Conservation (phyloP, 2,797 vertebrate species). For the Peromyscus eremicus region DNA sequence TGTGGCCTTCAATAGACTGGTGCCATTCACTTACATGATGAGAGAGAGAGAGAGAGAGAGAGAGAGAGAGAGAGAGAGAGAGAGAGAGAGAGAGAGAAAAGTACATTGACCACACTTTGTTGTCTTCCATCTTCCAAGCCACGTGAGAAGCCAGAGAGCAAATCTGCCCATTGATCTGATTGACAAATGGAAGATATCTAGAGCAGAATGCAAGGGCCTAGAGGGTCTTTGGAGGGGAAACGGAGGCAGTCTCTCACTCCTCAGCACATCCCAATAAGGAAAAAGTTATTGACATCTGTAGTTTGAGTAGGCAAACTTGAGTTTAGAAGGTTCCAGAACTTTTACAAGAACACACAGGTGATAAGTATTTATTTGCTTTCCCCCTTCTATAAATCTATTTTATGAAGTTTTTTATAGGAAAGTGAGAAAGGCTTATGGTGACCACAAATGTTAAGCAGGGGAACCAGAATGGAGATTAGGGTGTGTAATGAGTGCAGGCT, state of each 20-base stretch:
- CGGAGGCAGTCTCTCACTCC: neutral
- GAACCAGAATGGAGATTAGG: neutral
- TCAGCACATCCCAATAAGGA: neutral
- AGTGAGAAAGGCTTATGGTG: neutral
- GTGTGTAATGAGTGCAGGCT: fast-evolving
- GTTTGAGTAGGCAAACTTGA: neutral
- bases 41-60: too few relatives aligned
- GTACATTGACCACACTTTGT: neutral
- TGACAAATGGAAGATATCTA: neutral
- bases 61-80: too few relatives aligned
- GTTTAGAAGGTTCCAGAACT: neutral
- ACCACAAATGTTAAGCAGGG: neutral
- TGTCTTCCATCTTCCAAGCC: neutral
- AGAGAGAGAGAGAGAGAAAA: neutral
- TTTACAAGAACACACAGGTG: neutral
- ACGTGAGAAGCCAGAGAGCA: neutral
- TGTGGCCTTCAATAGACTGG: neutral
- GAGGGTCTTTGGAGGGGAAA: neutral
- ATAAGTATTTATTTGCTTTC: neutral
- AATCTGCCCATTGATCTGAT: neutral
- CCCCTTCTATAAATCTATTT: neutral
- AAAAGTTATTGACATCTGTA: neutral
- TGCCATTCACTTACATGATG: neutral
- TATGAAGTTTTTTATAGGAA: neutral
- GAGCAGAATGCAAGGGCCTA: neutral